Evolutionary conservation across 2,113 vertebrate species (phyloP), one percentile per base, ranked within the genome.

Genomic region (Oryzias javanicus): DNA sequence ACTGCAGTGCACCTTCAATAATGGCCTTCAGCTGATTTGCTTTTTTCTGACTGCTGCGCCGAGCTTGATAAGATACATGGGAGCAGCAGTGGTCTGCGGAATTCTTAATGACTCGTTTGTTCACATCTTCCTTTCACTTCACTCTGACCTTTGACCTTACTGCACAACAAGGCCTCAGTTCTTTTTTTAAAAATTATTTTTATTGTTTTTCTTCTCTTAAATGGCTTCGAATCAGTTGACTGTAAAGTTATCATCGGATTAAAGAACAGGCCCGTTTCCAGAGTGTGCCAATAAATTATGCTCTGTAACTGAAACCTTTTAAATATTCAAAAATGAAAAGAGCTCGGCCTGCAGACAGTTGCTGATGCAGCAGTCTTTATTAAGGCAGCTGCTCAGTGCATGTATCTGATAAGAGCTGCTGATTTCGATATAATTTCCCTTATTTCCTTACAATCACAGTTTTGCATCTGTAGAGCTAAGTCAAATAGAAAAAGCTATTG

Each of bases 11-110:
- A 22, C 49, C 63, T n/a, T 53, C 60, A 45, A 19, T 75, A 68
- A 81, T 79, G 51, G 55, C 5, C 68, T 81, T 65, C 52, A 49
- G 56, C 40, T 45, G 15, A 58, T 65, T 67, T 80, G 63, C 40
- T 67, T 55, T n/a, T 66, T 75, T 62, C 52, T 64, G 24, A 16
- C n/a, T 57, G 55, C 42, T 60, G 18, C 51, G 40, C 17, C 25
- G 27, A 59, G 67, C 35, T 76, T 66, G 24, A 41, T 41, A 29
- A 47, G 42, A 56, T n/a, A 25, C 47, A 65, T 15, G n/a, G 4
- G 24, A 25, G 42, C 0, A 17, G 19, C 16, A 42, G 55, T 5
- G 13, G 51, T 56, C 56, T 49, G 46, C 42, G 65, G 42, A 56
- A 73, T 68, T 58, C 74, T 53, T 60, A 72, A 76, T 67, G 41